Percentiles rank a stretch among this genome's conserved stretches.
These are phyloP conservation scores for Anguilla megastoma DNA, from an alignment of 2,797 vertebrate species.

Conservation along the genomic window DNA sequence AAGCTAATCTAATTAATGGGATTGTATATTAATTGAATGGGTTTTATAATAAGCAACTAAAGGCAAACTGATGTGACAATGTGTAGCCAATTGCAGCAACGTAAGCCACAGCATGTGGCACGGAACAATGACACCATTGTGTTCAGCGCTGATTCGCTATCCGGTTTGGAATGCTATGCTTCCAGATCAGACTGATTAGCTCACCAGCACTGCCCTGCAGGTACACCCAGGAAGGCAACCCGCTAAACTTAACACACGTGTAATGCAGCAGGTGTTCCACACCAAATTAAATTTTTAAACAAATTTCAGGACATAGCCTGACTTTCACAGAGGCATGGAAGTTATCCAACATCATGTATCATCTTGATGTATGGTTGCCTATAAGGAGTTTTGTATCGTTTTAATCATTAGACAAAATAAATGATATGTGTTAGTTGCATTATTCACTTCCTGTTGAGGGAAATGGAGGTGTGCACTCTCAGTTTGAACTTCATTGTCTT, in stretches of 20 bases:
- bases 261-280: not conserved
- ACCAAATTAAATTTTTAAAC: not conserved
- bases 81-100: not conserved
- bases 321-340: not conserved
- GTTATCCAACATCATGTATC: not conserved
- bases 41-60: not conserved
- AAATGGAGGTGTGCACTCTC: not conserved
- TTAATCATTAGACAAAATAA: not conserved
- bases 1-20: not conserved
- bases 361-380: not conserved
- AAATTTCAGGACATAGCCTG: not conserved
- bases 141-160: not conserved
- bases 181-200: constrained; percentile 1
- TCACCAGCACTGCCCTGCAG: not conserved
- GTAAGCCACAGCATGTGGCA: not conserved
- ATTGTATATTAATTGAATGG: not conserved
- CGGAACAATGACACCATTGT: not conserved
- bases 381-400: not conserved
- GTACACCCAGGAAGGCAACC: not conserved
- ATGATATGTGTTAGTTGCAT: not conserved
- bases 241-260: not conserved
- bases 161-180: not conserved
- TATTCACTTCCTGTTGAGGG: not conserved
- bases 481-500: not conserved
- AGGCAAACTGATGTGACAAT: not conserved